These are phyloP conservation scores for Microplitis manilae DNA, from an alignment of 2,888 invertebrate genomes.

Conservation along the genomic window DNA sequence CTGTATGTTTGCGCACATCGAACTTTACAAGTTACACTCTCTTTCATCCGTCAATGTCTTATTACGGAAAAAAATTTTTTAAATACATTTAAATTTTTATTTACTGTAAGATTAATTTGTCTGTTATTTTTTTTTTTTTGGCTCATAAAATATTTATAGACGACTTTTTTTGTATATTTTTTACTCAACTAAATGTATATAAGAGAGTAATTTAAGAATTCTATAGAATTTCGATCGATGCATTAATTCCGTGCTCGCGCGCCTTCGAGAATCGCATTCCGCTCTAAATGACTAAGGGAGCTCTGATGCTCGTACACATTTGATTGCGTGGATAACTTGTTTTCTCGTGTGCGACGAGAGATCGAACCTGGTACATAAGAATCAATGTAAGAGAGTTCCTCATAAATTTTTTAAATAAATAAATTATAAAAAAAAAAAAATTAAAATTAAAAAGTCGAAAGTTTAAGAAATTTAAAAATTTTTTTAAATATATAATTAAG, in stretches of 20 bases:
- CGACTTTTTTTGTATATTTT: not conserved
- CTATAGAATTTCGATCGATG: slow-evolving; percentile 34
- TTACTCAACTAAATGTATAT: not conserved
- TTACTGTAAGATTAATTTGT: no score
- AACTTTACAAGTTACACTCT: slow-evolving; percentile 39
- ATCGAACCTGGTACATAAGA: slow-evolving; percentile 50
- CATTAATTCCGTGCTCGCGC: slow-evolving; percentile 39
- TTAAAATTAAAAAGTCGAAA: slow-evolving; percentile 21
- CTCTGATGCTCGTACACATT: slow-evolving; percentile 41
- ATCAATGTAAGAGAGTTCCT: slow-evolving; percentile 36
- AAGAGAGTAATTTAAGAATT: slow-evolving; percentile 31
- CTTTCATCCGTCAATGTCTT: slow-evolving; percentile 11
- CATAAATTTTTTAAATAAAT: slow-evolving; percentile 46
- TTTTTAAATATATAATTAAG: not conserved
- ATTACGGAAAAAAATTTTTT: not conserved
- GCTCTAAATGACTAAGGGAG: slow-evolving; percentile 44
- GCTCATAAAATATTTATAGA: no score
- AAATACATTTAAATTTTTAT: no score
- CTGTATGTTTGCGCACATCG: slow-evolving; percentile 50
- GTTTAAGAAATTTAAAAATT: slow-evolving; percentile 27
- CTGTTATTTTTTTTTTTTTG: not conserved
- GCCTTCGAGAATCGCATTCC: slow-evolving; percentile 44
- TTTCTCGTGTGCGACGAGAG: slow-evolving; percentile 53
- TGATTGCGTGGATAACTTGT: slow-evolving; percentile 56
- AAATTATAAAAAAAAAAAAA: slow-evolving; percentile 46